A percentile compares a stretch with the other conserved stretches of the same genome.
Conservation (phyloP, 2,888 invertebrate species). For the Odontomyia ornata region DNA sequence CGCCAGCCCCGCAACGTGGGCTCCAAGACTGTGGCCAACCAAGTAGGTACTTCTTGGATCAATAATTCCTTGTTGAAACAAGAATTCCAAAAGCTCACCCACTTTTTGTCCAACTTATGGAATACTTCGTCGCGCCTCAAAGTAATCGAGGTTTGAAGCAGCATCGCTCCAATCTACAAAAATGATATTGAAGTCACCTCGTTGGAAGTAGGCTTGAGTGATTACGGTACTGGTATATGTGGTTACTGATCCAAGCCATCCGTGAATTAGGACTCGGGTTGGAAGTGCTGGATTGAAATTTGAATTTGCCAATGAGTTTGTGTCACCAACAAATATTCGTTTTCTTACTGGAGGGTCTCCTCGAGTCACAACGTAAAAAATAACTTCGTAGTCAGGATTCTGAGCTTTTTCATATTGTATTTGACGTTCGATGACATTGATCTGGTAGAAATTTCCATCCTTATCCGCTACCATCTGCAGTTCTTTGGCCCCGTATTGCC, state of each 20-base stretch:
- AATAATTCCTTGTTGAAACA: conserved; percentile 53
- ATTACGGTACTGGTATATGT: conserved; percentile 58
- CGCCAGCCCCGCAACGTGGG: conserved; percentile 60
- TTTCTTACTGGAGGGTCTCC: conserved; percentile 54
- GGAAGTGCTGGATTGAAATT: conserved; percentile 57
- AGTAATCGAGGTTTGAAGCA: conserved; percentile 58
- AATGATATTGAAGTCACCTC: conserved; percentile 57
- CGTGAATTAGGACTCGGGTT: conserved; percentile 59
- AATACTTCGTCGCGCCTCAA: conserved; percentile 56
- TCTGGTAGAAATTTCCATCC: background rate
- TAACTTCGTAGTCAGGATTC: background rate
- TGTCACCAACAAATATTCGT: conserved; percentile 53
- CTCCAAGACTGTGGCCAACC: conserved; percentile 63
- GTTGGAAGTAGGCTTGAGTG: conserved; percentile 57
- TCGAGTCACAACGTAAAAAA: conserved; percentile 2
- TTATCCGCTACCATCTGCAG: conserved; percentile 7
- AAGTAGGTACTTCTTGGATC: conserved; percentile 56
- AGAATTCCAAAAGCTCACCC: conserved; percentile 56
- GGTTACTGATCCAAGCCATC: conserved; percentile 59
- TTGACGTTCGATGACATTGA: background rate
- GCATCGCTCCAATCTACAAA: conserved; percentile 59
- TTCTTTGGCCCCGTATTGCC: background rate
- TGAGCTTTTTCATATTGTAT: conserved; percentile 6
- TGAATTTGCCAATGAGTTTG: conserved; percentile 51
- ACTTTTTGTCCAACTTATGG: conserved; percentile 56